These are phyloP conservation scores for Hartigia nigra DNA, from an alignment of 2,888 invertebrate genomes.

Conservation along the genomic window DNA sequence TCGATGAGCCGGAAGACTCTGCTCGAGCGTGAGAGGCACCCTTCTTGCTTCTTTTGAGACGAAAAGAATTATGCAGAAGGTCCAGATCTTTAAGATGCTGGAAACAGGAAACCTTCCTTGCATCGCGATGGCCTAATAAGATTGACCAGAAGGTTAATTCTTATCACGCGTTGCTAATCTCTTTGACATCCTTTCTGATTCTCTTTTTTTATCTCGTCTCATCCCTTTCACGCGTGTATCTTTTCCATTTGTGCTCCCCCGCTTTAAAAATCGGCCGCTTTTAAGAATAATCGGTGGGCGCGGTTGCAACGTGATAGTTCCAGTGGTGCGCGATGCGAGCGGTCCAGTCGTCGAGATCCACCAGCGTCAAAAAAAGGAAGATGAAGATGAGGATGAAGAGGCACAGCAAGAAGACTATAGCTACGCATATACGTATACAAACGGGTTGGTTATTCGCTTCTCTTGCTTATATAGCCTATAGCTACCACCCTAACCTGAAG, in stretches of 20 bases:
- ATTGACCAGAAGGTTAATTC: not conserved
- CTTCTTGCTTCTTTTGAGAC: not conserved
- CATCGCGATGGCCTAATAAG: not conserved
- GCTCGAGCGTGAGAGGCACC: not conserved
- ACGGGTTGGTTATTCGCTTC: not conserved
- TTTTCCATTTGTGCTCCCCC: not conserved
- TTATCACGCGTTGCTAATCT: not conserved
- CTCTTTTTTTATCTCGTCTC: not conserved
- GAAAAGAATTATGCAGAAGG: not conserved
- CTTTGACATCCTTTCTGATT: not conserved
- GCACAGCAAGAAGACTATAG: not conserved
- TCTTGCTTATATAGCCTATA: not conserved
- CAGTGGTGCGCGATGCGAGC: conserved; percentile 24
- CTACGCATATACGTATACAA: not conserved
- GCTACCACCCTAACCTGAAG: not conserved
- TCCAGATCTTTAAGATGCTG: not conserved
- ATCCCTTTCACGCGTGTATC: not conserved
- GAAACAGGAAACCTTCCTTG: not conserved
- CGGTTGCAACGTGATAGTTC: conserved; percentile 44
- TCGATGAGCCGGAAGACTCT: not conserved
- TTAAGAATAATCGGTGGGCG: conserved; percentile 45
- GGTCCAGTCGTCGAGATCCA: conserved; percentile 11
- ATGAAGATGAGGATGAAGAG: conserved; percentile 8
- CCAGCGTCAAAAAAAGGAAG: conserved; percentile 15
- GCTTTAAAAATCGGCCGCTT: conserved; percentile 32